phyloP scores from a whole-genome alignment of 2,888 invertebrate genomes.

The Diaprepes abbreviatus region DNA sequence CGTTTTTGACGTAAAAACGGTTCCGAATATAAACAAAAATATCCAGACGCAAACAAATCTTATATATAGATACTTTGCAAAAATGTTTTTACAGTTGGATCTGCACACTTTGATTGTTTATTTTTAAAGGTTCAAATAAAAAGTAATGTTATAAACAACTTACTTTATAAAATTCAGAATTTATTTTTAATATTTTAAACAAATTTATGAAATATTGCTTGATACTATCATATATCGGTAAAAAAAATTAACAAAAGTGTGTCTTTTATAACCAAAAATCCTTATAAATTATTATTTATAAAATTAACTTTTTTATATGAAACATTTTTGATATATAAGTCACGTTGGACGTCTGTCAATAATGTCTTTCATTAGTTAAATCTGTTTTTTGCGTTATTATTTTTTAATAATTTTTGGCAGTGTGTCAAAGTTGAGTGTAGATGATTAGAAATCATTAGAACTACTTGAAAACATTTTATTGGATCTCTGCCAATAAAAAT shows the following conservation, averaged over 20 bases:
- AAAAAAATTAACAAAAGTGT: no score
- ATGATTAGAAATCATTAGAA: constrained; percentile 52
- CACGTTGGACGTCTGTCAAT: constrained; percentile 44
- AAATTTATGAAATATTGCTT: not conserved
- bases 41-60: constrained; percentile 26
- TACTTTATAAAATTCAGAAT: constrained; percentile 8
- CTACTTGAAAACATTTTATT: constrained; percentile 55
- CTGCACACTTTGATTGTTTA: constrained; percentile 33
- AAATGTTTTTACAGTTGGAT: constrained; percentile 37
- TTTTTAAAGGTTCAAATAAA: constrained; percentile 28
- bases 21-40: constrained; percentile 27
- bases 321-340: no score
- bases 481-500: constrained; percentile 54
- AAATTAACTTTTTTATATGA: no score
- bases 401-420: constrained; percentile 54
- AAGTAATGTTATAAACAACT: constrained; percentile 29
- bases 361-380: constrained; percentile 45
- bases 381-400: constrained; percentile 40
- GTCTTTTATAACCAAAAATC: no score
- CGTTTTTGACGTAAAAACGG: not conserved
- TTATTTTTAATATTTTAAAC: constrained; percentile 1
- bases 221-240: no score
- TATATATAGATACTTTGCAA: constrained; percentile 24
- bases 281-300: no score
- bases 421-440: constrained; percentile 52